Percentiles rank a stretch among this genome's conserved stretches.
Evolutionary conservation across 2,888 invertebrate species (phyloP).

Genomic region (Ochlodes sylvanus): DNA sequence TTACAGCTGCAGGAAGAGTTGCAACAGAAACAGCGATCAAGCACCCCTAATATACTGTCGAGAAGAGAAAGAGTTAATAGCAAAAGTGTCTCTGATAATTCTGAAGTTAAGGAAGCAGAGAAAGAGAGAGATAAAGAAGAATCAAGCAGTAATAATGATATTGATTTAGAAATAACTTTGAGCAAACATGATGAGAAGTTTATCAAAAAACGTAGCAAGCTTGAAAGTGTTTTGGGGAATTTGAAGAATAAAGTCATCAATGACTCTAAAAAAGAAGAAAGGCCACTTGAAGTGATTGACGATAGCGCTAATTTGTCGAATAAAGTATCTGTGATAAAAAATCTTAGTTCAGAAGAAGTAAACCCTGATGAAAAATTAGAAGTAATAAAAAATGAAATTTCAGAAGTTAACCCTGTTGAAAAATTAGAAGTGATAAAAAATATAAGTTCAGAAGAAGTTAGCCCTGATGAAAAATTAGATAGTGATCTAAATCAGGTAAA

Average conservation of each 20-base stretch:
- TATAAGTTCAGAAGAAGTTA: background rate
- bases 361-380: background rate
- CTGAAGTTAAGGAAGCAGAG: constrained; percentile 20
- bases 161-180: constrained; percentile 32
- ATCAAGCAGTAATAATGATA: constrained; percentile 13
- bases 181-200: constrained; percentile 52
- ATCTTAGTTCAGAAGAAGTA: background rate
- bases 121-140: constrained; percentile 14
- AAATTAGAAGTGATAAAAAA: background rate
- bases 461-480: background rate
- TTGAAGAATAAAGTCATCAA: constrained; percentile 55
- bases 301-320: background rate
- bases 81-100: constrained; percentile 29
- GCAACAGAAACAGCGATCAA: background rate
- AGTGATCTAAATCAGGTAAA: background rate
- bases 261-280: background rate
- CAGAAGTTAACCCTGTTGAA: no score
- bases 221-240: constrained; percentile 59
- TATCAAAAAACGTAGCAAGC: constrained; percentile 59
- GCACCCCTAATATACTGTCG: constrained; percentile 20
- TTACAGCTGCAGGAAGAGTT: constrained; percentile 15
- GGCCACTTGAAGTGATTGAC: background rate
- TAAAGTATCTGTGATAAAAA: constrained; percentile 12
- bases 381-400: no score
- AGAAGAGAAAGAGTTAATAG: constrained; percentile 23